phyloP scores from a whole-genome alignment of 2,888 invertebrate species.

The Chrysolina americana region DNA sequence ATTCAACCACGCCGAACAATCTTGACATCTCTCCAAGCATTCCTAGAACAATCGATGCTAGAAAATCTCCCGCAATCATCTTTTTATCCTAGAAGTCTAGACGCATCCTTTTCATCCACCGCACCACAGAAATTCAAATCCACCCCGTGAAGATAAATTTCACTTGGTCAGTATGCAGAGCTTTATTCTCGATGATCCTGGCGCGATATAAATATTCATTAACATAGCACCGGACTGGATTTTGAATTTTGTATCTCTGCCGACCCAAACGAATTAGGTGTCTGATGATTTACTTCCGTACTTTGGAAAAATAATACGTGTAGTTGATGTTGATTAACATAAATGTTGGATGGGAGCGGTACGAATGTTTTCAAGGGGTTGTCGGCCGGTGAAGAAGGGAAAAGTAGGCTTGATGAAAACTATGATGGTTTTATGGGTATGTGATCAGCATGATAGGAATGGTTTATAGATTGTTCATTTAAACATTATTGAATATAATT shows the following conservation, averaged over 20 bases:
- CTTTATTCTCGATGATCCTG: constrained; percentile 50
- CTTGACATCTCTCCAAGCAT: no score
- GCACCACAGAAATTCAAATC: constrained; percentile 13
- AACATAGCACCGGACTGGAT: constrained; percentile 48
- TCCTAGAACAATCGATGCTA: background rate
- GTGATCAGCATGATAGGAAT: background rate
- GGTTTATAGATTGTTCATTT: background rate
- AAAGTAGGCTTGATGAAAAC: background rate
- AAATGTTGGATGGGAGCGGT: constrained; percentile 1
- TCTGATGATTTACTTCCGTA: constrained; percentile 40
- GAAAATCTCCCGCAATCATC: background rate
- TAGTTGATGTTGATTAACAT: constrained; percentile 37
- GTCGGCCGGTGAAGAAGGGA: background rate
- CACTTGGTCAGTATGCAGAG: constrained; percentile 30
- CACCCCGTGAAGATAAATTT: constrained; percentile 31
- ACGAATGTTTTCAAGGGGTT: background rate
- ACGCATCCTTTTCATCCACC: constrained; percentile 15
- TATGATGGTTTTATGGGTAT: background rate
- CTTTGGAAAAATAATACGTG: constrained; percentile 42
- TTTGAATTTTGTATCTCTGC: constrained; percentile 39
- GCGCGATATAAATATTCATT: constrained; percentile 58
- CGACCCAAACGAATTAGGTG: constrained; percentile 39
- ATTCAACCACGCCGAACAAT: no score
- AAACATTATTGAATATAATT: background rate
- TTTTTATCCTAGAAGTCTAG: constrained; percentile 20